These are phyloP conservation scores for Odontothrips loti DNA, from an alignment of 2,888 invertebrate species.

Conservation along the genomic window DNA sequence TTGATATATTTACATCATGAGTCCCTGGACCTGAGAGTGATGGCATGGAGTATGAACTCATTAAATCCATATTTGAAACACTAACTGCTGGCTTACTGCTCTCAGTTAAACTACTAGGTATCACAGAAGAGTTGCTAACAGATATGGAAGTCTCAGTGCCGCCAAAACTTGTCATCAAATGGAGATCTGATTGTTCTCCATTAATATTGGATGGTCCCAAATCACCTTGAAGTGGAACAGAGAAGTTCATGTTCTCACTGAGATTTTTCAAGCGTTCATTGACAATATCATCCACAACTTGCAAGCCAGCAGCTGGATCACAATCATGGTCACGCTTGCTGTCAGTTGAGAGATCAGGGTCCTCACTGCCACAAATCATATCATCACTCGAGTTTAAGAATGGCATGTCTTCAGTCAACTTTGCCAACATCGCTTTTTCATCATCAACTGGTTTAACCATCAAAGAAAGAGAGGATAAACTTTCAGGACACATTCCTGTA, in stretches of 20 bases:
- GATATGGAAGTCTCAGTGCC: neutral
- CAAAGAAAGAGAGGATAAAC: neutral
- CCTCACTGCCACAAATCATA: constrained; percentile 34
- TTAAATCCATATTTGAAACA: constrained; percentile 3
- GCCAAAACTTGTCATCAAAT: neutral
- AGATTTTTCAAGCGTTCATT: constrained; percentile 35
- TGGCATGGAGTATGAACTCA: neutral
- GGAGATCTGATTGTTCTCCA: neutral
- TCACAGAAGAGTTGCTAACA: constrained; percentile 12
- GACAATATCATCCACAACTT: constrained; percentile 38
- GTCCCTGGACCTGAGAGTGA: neutral
- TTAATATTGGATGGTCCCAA: neutral
- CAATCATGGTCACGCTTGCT: constrained; percentile 3
- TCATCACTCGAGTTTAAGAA: constrained; percentile 34
- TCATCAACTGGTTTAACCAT: neutral
- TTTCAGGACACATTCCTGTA: constrained; percentile 17
- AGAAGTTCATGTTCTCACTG: constrained; percentile 12
- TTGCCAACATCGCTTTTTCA: neutral
- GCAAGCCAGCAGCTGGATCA: constrained; percentile 31
- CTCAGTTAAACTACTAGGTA: neutral
- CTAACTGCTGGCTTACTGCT: neutral
- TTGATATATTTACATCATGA: neutral
- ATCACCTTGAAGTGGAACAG: neutral
- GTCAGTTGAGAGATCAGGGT: constrained; percentile 28
- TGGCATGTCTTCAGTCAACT: constrained; percentile 28